Conservation (phyloP, 23 tunicate species). For the Halocynthia roretzi region DNA sequence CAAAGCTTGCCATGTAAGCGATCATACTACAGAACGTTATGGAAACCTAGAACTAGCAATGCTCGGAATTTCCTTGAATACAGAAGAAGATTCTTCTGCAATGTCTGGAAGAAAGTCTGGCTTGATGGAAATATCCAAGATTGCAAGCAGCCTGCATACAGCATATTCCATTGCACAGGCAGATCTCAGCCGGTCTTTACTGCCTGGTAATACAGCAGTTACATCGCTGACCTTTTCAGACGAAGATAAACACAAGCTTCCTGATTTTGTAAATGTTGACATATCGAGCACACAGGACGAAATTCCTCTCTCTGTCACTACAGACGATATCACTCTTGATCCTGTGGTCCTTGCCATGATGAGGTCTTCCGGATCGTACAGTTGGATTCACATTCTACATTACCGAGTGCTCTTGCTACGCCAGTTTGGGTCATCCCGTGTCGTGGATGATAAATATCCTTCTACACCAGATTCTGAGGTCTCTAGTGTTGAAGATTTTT, state of each 20-base stretch:
- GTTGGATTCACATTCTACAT: slow-evolving; percentile 69
- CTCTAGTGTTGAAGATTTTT: slow-evolving; percentile 6
- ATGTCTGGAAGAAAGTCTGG: neutral
- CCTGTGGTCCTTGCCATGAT: slow-evolving; percentile 32
- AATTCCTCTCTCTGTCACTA: slow-evolving; percentile 15
- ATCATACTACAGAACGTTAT: neutral
- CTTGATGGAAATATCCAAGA: neutral
- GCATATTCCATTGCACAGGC: slow-evolving; percentile 44
- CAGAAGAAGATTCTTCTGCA: neutral
- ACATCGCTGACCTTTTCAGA: slow-evolving; percentile 29
- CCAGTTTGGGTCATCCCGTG: slow-evolving; percentile 17
- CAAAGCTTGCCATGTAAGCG: slow-evolving; percentile 2
- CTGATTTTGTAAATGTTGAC: slow-evolving; percentile 64
- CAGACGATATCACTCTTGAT: slow-evolving; percentile 41
- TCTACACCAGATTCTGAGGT: slow-evolving; percentile 15
- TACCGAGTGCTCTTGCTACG: slow-evolving; percentile 57
- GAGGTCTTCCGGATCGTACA: slow-evolving; percentile 16
- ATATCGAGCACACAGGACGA: slow-evolving; percentile 45
- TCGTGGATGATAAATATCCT: slow-evolving; percentile 9
- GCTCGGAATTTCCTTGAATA: slow-evolving; percentile 20
- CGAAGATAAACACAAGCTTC: slow-evolving; percentile 45
- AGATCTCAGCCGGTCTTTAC: slow-evolving; percentile 30
- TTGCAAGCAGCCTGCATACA: slow-evolving; percentile 42
- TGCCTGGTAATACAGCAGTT: slow-evolving; percentile 68
- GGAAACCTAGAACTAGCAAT: slow-evolving; percentile 16